Conservation (phyloP, 2,113 vertebrate genomes). For the Phasianus colchicus region DNA sequence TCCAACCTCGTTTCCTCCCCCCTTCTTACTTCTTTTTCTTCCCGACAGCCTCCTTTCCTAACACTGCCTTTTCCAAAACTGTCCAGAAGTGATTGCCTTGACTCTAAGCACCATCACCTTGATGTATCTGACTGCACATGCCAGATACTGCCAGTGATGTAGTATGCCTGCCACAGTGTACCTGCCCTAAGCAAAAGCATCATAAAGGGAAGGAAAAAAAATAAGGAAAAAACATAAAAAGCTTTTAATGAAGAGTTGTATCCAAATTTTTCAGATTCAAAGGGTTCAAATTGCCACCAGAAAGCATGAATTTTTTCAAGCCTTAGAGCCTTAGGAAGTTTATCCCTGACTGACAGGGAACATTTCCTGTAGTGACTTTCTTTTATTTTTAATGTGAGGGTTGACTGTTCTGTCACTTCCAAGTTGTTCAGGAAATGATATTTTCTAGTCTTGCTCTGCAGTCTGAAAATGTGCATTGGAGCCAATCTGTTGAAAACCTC, state of each 20-base stretch:
- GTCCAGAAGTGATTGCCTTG: background rate
- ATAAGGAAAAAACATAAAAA: background rate
- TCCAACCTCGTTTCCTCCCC: too few relatives aligned
- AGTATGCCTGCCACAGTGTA: background rate
- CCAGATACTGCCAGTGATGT: background rate
- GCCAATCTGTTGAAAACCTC: conserved; percentile 74
- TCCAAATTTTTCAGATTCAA: background rate
- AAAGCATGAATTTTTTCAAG: background rate
- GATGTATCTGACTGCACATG: background rate
- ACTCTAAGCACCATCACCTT: background rate
- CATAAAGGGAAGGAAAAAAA: background rate
- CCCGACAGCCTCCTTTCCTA: background rate
- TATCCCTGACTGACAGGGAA: background rate
- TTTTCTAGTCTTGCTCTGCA: conserved; percentile 53
- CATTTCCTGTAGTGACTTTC: background rate
- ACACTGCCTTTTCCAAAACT: background rate
- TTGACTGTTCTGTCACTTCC: background rate
- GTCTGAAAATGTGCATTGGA: conserved; percentile 85
- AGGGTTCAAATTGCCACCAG: background rate
- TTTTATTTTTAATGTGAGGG: background rate
- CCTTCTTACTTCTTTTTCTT: background rate
- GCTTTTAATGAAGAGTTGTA: background rate
- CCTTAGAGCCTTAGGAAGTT: background rate
- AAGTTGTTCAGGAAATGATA: background rate
- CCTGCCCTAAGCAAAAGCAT: background rate